Conservation (phyloP, 2,797 vertebrate genomes). For the Sebastiscus tertius region DNA sequence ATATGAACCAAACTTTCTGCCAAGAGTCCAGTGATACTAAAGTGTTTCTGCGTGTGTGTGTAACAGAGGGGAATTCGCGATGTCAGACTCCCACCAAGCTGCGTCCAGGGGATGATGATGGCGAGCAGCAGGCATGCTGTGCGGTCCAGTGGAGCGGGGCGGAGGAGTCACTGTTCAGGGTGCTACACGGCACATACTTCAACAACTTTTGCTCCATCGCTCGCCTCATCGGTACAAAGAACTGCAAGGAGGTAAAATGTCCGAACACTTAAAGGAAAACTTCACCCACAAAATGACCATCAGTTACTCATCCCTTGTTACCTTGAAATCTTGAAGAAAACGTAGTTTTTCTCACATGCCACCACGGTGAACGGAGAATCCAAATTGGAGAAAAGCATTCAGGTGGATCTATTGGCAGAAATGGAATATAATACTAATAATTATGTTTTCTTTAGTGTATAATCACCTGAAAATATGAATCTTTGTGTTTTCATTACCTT, state of each 20-base stretch:
- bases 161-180: slow-evolving; percentile 95
- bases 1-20: neutral
- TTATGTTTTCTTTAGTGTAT: too few relatives aligned
- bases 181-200: slow-evolving; percentile 97
- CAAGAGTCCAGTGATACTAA: neutral
- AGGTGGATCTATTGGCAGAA: neutral
- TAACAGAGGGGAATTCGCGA: slow-evolving; percentile 93
- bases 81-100: slow-evolving; percentile 95
- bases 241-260: slow-evolving; percentile 91
- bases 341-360: neutral
- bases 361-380: neutral
- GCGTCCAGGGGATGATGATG: slow-evolving; percentile 83
- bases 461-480: too few relatives aligned
- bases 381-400: neutral
- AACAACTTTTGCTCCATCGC: slow-evolving; percentile 99
- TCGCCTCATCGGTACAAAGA: slow-evolving; percentile 94
- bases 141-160: slow-evolving; percentile 92
- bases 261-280: neutral
- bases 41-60: slow-evolving; percentile 5
- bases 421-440: too few relatives aligned
- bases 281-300: neutral
- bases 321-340: neutral
- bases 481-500: too few relatives aligned
- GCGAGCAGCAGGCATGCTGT: slow-evolving; percentile 76
- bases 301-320: neutral